Evolutionary conservation across 2,888 invertebrate genomes (phyloP).

Genomic region (Microdon myrmicae): DNA sequence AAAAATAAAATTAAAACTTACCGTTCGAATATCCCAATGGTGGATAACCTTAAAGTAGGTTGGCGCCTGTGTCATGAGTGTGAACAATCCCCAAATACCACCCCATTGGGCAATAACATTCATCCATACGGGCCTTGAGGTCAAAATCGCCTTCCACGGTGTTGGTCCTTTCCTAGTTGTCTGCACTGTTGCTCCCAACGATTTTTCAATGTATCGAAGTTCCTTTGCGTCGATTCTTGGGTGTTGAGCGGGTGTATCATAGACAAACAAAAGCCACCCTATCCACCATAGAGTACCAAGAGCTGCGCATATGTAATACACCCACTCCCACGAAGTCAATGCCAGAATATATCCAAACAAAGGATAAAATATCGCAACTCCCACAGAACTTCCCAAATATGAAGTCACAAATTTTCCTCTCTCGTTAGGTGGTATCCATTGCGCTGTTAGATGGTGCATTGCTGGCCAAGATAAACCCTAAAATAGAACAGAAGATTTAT

Average conservation of each 20-base stretch:
- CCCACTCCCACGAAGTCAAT: conserved; percentile 76
- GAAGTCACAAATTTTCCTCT: conserved; percentile 77
- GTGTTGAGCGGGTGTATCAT: conserved; percentile 74
- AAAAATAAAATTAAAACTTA: conserved; percentile 60
- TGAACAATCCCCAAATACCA: conserved; percentile 76
- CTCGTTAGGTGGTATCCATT: conserved; percentile 85
- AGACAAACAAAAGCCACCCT: conserved; percentile 73
- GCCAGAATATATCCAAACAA: conserved; percentile 76
- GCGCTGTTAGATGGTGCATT: conserved; percentile 81
- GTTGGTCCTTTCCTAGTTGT: conserved; percentile 62
- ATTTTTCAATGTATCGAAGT: conserved; percentile 70
- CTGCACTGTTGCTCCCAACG: conserved; percentile 68
- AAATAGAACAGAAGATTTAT: conserved; percentile 55
- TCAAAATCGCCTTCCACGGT: conserved; percentile 73
- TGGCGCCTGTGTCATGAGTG: conserved; percentile 76
- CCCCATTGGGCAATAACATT: conserved; percentile 75
- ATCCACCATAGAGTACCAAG: conserved; percentile 75
- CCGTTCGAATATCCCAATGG: conserved; percentile 75
- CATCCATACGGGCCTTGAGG: conserved; percentile 73
- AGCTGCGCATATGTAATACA: conserved; percentile 74
- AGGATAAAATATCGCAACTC: conserved; percentile 76
- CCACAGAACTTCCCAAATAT: conserved; percentile 74
- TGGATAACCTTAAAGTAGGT: conserved; percentile 77
- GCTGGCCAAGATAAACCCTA: conserved; percentile 79
- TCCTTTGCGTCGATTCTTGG: conserved; percentile 73